Base-by-base conservation (phyloP, 1,140 invertebrate species). In the Drosophila elegans region DNA sequence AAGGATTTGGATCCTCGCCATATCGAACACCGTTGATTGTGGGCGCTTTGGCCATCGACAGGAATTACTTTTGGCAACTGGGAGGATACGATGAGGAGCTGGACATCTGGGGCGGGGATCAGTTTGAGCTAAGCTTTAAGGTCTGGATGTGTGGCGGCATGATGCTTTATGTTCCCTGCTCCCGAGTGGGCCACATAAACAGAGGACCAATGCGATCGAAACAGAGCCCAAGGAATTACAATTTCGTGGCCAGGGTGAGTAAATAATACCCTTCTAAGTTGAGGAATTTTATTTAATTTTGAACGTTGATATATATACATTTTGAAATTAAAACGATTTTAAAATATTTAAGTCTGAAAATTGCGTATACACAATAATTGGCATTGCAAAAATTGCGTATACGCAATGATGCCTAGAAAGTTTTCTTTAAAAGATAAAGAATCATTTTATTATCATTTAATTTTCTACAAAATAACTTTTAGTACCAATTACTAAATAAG, bases 61-160 rank as follows among this genome's bases (percentile, higher is more conserved):
- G 95, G 1, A 94, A 96, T 57, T 98, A 97, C 86, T 99, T 99
- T 93, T 99, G 98, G 96, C 97, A 99, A 93, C 93, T 99, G 61
- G 98, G 98, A 7, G 97, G 97, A 2, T 99, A 99, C 89, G 98
- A 99, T 93, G 95, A 95, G 21, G 95, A 95, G 16, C 95, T 99
- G 85, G 97, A 96, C 72, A 96, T 95, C 93, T 99, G 98, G 98
- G 98, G 98, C 25, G 98, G 98, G 12, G 98, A 99, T 92, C 98
- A 99, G 84, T 96, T 99, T 56, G 98, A 99, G 93, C 94, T 99
- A 48, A 98, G 98, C 51, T 99, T 99, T 79, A 97, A 99, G 93
- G 97, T 98, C 44, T 97, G 96, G 96, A 96, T 96, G 90, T 96
- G 96, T 75, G 98, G 94, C 93, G 99, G 99, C 86, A 96, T 96